Evolutionary conservation across 2,113 vertebrate species (phyloP).

Genomic region (Corvus moneduloides): DNA sequence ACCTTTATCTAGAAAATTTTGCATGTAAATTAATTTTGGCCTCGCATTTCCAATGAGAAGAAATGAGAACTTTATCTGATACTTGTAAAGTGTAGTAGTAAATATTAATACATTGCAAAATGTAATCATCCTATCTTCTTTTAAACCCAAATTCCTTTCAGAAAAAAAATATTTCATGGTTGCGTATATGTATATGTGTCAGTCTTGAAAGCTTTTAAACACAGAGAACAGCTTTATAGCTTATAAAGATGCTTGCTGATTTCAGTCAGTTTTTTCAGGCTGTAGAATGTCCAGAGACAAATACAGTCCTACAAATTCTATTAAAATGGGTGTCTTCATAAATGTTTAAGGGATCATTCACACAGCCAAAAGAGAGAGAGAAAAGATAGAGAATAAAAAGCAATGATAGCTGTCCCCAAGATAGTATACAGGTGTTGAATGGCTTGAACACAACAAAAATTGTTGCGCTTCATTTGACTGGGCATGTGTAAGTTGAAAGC

Average conservation of each 20-base stretch:
- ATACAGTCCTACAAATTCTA: background rate
- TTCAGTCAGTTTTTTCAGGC: background rate
- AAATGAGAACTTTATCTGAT: background rate
- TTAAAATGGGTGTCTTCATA: background rate
- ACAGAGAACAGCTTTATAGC: background rate
- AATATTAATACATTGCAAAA: background rate
- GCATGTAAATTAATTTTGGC: background rate
- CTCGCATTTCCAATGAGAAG: background rate
- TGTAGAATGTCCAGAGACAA: background rate
- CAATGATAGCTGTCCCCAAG: background rate
- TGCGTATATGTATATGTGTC: background rate
- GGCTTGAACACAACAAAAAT: background rate
- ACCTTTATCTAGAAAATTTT: background rate
- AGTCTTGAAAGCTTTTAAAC: background rate
- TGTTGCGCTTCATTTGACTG: background rate
- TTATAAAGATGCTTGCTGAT: background rate
- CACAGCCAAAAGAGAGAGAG: background rate
- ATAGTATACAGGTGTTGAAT: background rate
- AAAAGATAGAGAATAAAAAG: background rate
- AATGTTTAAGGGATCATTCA: background rate
- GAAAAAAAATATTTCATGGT: background rate
- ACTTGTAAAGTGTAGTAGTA: background rate
- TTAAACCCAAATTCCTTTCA: background rate
- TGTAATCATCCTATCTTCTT: background rate
- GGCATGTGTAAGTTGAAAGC: background rate